Conservation (phyloP, 2,888 invertebrate species). For the Apodemia mormo region DNA sequence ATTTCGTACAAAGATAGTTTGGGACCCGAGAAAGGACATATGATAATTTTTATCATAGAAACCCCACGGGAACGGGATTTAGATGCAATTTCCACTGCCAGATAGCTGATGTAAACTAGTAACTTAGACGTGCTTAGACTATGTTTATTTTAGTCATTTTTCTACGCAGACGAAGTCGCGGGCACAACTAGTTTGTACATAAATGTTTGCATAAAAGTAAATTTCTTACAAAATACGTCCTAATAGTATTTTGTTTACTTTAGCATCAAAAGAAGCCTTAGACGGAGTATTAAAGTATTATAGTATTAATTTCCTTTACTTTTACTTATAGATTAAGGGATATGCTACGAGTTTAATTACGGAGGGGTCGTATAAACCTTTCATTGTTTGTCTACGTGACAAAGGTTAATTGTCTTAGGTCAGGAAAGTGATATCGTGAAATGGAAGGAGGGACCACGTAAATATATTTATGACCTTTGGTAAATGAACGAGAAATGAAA, state of each 20-base stretch:
- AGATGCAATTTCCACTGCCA: too few relatives aligned
- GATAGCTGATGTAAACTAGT: too few relatives aligned
- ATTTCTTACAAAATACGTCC: background rate
- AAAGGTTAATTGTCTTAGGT: constrained; percentile 13
- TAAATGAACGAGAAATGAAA: background rate
- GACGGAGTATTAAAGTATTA: constrained; percentile 6
- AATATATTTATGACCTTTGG: background rate
- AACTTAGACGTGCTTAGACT: too few relatives aligned
- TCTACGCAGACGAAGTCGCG: too few relatives aligned
- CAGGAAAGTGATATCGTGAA: background rate
- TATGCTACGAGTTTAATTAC: background rate
- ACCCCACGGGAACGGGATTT: too few relatives aligned
- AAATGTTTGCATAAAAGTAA: too few relatives aligned
- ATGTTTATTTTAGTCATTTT: too few relatives aligned
- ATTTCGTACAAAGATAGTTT: too few relatives aligned
- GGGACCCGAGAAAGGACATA: too few relatives aligned
- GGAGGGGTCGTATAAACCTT: constrained; percentile 1
- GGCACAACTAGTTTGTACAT: too few relatives aligned
- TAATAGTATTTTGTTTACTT: background rate
- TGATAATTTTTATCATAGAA: too few relatives aligned
- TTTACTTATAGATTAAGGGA: constrained; percentile 13
- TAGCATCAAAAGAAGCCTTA: background rate
- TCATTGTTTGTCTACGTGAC: constrained; percentile 11
- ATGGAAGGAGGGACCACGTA: background rate
- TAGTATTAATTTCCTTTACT: constrained; percentile 12